A percentile compares a stretch with the other conserved stretches of the same genome.
These are phyloP conservation scores for Exephanes ischioxanthus DNA, from an alignment of 2,888 invertebrate genomes.

Conservation along the genomic window DNA sequence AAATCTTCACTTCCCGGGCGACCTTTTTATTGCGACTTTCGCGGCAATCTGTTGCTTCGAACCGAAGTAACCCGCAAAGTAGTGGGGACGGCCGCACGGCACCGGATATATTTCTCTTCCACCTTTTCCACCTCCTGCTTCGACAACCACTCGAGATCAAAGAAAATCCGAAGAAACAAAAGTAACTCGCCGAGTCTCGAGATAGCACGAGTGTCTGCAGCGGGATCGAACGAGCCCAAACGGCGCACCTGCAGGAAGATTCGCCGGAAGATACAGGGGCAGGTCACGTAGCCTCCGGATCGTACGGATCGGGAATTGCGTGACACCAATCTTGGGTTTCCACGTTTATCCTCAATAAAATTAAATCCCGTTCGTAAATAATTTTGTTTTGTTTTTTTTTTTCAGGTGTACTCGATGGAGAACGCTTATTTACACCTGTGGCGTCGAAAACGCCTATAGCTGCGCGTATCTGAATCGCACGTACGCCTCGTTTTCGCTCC, in stretches of 20 bases:
- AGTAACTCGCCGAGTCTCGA: constrained; percentile 23
- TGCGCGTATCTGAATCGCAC: not conserved
- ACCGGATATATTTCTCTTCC: not conserved
- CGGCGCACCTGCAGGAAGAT: constrained; percentile 66
- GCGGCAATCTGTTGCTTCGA: constrained; percentile 75
- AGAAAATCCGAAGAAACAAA: constrained; percentile 8
- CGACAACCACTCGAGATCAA: not conserved
- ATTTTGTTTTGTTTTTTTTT: not conserved
- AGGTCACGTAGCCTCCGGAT: constrained; percentile 52
- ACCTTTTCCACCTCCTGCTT: not conserved
- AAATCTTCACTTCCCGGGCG: not conserved
- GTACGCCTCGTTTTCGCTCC: constrained; percentile 2
- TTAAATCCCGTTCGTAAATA: not conserved
- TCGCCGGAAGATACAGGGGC: constrained; percentile 55
- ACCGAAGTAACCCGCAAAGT: constrained; percentile 11
- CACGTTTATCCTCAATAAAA: not conserved
- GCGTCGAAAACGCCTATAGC: constrained; percentile 40
- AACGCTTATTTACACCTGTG: constrained; percentile 45
- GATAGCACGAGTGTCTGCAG: constrained; percentile 31
- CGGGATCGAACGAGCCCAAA: constrained; percentile 60
- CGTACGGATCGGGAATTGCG: constrained; percentile 31
- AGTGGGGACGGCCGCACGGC: not conserved
- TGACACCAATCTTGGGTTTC: not conserved
- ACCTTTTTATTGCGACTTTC: constrained; percentile 28
- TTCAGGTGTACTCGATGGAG: not conserved